These are phyloP conservation scores for Grammomys surdaster DNA, from an alignment of 2,113 vertebrate species.

Conservation along the genomic window DNA sequence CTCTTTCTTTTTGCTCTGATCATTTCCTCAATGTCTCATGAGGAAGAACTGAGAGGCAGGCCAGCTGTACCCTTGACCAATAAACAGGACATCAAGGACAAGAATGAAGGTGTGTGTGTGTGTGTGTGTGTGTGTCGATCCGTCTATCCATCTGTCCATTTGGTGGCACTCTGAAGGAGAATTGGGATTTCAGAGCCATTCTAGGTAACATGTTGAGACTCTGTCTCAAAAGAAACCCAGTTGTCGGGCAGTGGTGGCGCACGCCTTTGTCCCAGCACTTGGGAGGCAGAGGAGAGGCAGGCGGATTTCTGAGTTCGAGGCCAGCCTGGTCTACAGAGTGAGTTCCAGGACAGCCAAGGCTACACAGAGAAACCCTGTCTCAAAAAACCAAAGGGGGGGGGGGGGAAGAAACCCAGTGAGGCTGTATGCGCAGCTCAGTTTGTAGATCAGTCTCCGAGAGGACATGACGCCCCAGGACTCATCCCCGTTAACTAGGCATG, in stretches of 20 bases:
- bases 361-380: neutral
- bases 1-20: neutral
- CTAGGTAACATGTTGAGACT: neutral
- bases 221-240: neutral
- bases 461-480: neutral
- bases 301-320: too few species aligned
- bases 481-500: neutral
- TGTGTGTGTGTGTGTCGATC: neutral
- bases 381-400: too few species aligned
- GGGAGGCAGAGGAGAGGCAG: too few species aligned
- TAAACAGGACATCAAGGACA: neutral
- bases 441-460: neutral
- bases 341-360: too few species aligned
- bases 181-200: neutral
- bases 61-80: neutral
- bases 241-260: too few species aligned
- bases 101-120: neutral
- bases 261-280: too few species aligned
- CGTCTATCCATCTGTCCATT: neutral
- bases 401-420: neutral
- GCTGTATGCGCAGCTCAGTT: neutral
- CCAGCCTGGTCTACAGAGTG: too few species aligned
- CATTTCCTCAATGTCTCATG: neutral
- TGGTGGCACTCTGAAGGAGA: neutral
- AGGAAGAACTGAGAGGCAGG: neutral